Evolutionary conservation across 1,140 invertebrate genomes (phyloP), one percentile per base, ranked within the genome.

Genomic region (Solen grandis): DNA sequence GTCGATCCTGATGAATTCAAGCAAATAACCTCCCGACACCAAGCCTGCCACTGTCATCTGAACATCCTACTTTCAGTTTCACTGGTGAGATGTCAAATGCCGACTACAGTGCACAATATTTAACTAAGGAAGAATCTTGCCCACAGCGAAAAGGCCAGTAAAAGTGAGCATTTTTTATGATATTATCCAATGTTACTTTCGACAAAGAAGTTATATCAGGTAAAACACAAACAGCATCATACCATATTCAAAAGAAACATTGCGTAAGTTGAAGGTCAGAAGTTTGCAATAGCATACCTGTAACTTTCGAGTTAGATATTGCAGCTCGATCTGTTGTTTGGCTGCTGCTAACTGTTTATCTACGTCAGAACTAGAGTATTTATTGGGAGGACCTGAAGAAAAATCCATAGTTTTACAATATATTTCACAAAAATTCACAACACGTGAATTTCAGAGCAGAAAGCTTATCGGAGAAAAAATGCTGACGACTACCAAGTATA

Each of bases 381-480:
- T 38, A 5, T 19, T 5, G 1, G 29, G 22, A n/a, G 70, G 46
- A 55, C 22, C 41, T 35, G 62, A 66, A 14, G 60, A 76, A 55
- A 54, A 65, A 65, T 76, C 74, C 72, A 75, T 75, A 25, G 16
- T n/a, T n/a, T n/a, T n/a, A n/a, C n/a, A n/a, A n/a, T n/a, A n/a
- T n/a, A n/a, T n/a, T n/a, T 19, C 14, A 59, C 13, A 16, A 59
- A 59, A 16, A 59, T 8, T 5, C 8, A 5, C 25, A 13, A 8
- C 33, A 13, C 25, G 13, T 13, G 36, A 31, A 36, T 65, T 65
- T 35, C 62, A 25, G 5, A 19, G 62, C 25, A 33, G 62, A 31
- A 16, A 33, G 8, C 36, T n/a, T n/a, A n/a, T n/a, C n/a, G n/a
- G n/a, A n/a, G n/a, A n/a, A n/a, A n/a, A n/a, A n/a, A n/a, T n/a